Conservation (phyloP, 2,113 vertebrate genomes). For the Laterallus jamaicensis region DNA sequence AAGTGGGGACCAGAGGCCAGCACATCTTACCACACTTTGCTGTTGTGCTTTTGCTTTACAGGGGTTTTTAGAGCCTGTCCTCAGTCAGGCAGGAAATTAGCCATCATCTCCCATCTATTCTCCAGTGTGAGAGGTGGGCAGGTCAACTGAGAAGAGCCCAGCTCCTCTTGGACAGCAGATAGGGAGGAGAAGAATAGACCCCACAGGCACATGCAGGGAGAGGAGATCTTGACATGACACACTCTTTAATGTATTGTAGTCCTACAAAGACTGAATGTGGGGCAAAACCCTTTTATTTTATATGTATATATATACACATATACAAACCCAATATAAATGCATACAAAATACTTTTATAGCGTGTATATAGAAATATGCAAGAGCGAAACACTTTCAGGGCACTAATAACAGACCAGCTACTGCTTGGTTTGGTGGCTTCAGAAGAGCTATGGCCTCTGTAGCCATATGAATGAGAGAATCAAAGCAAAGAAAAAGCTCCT, state of each 20-base stretch:
- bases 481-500: neutral
- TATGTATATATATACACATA: neutral
- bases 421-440: neutral
- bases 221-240: neutral
- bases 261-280: neutral
- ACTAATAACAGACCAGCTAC: neutral
- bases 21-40: neutral
- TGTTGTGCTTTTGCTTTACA: neutral
- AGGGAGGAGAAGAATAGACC: neutral
- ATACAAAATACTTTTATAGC: neutral
- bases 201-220: neutral
- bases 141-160: neutral
- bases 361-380: neutral
- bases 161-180: rapidly evolving
- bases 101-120: neutral
- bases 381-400: neutral
- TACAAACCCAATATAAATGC: neutral
- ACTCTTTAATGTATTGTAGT: neutral
- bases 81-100: neutral
- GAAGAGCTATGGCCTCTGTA: neutral
- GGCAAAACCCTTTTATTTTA: neutral
- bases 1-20: neutral
- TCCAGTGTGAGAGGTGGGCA: neutral
- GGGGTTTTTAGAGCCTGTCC: neutral
- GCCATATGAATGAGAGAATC: neutral